Evolutionary conservation across 2,797 vertebrate genomes (phyloP).

Genomic region (Diglossa cyanea): DNA sequence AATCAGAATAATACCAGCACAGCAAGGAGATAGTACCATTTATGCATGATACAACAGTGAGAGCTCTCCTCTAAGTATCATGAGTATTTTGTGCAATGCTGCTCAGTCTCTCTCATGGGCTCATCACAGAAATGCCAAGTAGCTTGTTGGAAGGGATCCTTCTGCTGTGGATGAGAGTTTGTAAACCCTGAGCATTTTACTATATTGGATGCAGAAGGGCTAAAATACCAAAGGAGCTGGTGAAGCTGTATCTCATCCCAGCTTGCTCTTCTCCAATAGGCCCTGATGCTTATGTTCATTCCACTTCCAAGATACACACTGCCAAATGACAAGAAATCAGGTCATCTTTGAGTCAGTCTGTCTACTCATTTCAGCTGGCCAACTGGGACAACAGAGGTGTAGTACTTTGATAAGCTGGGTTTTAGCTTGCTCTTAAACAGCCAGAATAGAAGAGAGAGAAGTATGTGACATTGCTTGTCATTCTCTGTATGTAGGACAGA

Average conservation of each 20-base stretch:
- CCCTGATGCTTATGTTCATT: neutral
- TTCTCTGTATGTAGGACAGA: neutral
- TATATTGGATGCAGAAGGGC: neutral
- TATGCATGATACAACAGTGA: neutral
- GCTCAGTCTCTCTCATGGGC: neutral
- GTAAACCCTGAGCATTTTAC: neutral
- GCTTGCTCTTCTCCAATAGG: neutral
- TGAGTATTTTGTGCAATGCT: neutral
- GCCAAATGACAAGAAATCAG: neutral
- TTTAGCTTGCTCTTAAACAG: neutral
- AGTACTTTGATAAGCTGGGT: neutral
- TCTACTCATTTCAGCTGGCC: neutral
- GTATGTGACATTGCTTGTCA: neutral
- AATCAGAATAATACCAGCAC: neutral
- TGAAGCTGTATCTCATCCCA: neutral
- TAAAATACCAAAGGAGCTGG: neutral
- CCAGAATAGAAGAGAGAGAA: neutral
- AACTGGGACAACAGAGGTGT: neutral
- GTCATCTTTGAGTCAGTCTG: neutral
- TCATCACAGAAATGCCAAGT: neutral
- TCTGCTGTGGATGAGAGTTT: neutral
- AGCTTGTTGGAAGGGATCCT: neutral
- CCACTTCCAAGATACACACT: neutral
- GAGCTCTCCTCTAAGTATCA: neutral
- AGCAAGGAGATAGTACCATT: rapidly evolving